Conservation (phyloP, 2,113 vertebrate genomes). For the Cygnus buccinator region DNA sequence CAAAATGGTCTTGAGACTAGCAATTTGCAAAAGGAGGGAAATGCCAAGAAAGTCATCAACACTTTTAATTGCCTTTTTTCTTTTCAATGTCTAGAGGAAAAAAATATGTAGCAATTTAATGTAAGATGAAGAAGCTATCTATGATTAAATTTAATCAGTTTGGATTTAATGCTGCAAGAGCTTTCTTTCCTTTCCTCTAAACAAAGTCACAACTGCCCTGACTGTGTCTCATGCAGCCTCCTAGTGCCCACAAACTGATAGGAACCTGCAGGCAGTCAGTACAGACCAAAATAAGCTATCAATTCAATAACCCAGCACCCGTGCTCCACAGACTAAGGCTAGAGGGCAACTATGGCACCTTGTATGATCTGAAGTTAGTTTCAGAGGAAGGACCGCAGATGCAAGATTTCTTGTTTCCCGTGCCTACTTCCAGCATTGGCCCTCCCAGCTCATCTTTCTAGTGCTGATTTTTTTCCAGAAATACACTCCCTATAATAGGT, state of each 20-base stretch:
- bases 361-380: neutral
- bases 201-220: neutral
- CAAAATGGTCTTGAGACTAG: neutral
- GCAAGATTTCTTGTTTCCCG: neutral
- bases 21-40: neutral
- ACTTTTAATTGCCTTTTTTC: neutral
- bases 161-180: neutral
- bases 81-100: neutral
- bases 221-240: neutral
- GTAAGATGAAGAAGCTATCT: neutral
- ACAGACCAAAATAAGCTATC: neutral
- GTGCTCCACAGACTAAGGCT: fast-evolving
- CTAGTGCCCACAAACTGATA: neutral
- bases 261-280: neutral
- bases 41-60: neutral
- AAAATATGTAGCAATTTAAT: neutral
- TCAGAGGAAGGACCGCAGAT: neutral
- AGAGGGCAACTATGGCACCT: fast-evolving
- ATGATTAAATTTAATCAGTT: neutral
- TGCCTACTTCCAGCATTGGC: neutral
- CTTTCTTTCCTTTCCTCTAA: neutral
- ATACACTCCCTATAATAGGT: neutral
- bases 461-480: neutral
- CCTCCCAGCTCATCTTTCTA: neutral
- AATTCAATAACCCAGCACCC: fast-evolving